Base-by-base conservation (phyloP, 2,888 invertebrate genomes). In the Adineta ricciae region DNA sequence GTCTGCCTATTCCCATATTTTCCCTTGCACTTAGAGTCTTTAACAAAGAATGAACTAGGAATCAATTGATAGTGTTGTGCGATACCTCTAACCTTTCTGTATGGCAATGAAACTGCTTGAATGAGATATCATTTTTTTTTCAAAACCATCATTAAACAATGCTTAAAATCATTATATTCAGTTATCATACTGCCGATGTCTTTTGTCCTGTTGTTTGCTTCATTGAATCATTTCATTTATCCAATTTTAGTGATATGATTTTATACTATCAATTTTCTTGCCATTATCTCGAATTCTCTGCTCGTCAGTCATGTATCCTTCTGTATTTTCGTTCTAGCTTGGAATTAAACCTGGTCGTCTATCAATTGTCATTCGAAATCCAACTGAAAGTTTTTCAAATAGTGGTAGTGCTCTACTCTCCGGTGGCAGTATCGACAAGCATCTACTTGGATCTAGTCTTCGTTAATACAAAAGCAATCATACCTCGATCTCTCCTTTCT, bases 361-460 rank as follows among this genome's bases (percentile, higher is more conserved):
- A n/a, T 78, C 78, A 78, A 78, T 78, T 78, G 78, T 78, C 32
- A 19, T 64, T 32, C 64, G 64, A 36, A 64, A 64, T 32, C 64
- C 64, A 64, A 2, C 32, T 3, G 64, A 64, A 64, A 64, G 32
- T 19, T 64, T 64, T 9, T 32, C 32, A 32, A 19, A 32, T 64
- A 64, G 32, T 64, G 16, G 64, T 27, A 64, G 32, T 64, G 1
- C 19, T 32, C 19, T 50, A 50, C 41, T 41, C 11, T 41, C 78
- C 78, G 41, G 38, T 78, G 78, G 78, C 19, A 78, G 7, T 41
- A 38, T 2, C 19, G 64, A 64, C 16, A 64, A 64, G 19, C 32
- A 64, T 64, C 19, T 64, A 64, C 19, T 64, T 32, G 64, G 64
- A 64, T 32, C 64, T 64, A 32, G 14, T 64, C 41, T 3, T 78